Percentiles rank a stretch among this genome's conserved stretches.
These are phyloP conservation scores for Holothuria scabra DNA, from an alignment of 53 echinoderm and acorn worm species.

Conservation along the genomic window DNA sequence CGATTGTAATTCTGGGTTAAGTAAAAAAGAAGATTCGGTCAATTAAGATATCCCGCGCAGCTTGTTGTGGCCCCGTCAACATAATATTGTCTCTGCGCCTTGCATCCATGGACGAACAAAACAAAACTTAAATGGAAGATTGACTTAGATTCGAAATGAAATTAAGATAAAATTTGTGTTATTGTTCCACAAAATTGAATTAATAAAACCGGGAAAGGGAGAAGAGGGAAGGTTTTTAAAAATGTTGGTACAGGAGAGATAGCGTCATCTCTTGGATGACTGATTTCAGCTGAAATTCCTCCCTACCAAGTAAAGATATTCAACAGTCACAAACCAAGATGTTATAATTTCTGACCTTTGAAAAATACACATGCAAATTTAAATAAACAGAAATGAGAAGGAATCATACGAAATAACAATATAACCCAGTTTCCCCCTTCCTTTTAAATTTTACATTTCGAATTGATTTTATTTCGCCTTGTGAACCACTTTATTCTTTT, in stretches of 20 bases:
- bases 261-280: no score
- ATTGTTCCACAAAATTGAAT: constrained; percentile 46
- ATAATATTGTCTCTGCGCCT: constrained; percentile 37
- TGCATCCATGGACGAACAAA: constrained; percentile 22
- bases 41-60: constrained; percentile 22
- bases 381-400: constrained; percentile 30
- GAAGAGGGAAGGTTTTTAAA: not conserved
- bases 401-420: constrained; percentile 2
- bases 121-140: constrained; percentile 46
- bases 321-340: not conserved
- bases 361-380: constrained; percentile 15
- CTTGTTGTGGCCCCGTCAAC: constrained; percentile 31
- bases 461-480: no score
- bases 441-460: no score
- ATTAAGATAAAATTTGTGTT: constrained; percentile 46
- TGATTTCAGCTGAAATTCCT: no score
- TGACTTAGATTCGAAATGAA: constrained; percentile 46
- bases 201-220: constrained; percentile 29
- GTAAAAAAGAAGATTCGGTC: constrained; percentile 18
- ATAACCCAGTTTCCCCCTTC: no score
- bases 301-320: no score
- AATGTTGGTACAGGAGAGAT: no score
- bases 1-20: constrained; percentile 36
- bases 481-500: no score
- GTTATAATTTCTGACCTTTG: constrained; percentile 20